Conservation (phyloP, 2,797 vertebrate genomes). For the Oryzias sinensis region DNA sequence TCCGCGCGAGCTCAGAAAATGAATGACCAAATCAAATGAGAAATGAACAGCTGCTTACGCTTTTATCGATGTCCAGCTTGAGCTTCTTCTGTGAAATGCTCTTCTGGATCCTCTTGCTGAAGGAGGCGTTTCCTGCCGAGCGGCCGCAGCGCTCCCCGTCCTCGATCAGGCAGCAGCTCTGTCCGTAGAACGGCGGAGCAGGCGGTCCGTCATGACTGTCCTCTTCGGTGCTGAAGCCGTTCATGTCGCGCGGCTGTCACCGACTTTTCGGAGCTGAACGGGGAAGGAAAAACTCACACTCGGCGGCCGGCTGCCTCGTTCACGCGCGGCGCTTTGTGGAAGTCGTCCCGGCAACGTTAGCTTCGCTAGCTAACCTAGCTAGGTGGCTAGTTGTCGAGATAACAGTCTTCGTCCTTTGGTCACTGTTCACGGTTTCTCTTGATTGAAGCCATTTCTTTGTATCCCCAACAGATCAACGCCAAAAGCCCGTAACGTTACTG, state of each 20-base stretch:
- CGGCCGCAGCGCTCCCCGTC: constrained; percentile 94
- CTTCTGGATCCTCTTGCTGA: constrained; percentile 97
- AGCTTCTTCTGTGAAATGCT: constrained; percentile 98
- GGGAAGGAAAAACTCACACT: neutral
- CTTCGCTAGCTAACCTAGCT: constrained; percentile 29
- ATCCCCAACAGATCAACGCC: neutral
- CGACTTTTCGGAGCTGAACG: too few species aligned
- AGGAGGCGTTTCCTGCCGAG: constrained; percentile 95
- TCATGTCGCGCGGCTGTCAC: constrained; percentile 74
- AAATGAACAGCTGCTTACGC: constrained; percentile 61
- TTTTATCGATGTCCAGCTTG: constrained; percentile 96
- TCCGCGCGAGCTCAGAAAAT: neutral
- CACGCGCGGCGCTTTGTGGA: constrained; percentile 39
- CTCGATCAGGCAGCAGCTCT: constrained; percentile 96
- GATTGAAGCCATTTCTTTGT: neutral
- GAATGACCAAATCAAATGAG: too few species aligned
- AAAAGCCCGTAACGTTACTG: constrained; percentile 9
- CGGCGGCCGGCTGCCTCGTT: neutral
- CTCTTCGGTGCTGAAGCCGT: constrained; percentile 96
- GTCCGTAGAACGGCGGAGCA: constrained; percentile 87
- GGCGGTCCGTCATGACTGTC: constrained; percentile 92
- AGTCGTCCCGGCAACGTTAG: constrained; percentile 24
- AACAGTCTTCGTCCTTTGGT: neutral
- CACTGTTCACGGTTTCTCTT: neutral
- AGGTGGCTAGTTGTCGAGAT: constrained; percentile 6